These are phyloP conservation scores for Spodoptera picta DNA, from an alignment of 2,888 invertebrate species.

Conservation along the genomic window DNA sequence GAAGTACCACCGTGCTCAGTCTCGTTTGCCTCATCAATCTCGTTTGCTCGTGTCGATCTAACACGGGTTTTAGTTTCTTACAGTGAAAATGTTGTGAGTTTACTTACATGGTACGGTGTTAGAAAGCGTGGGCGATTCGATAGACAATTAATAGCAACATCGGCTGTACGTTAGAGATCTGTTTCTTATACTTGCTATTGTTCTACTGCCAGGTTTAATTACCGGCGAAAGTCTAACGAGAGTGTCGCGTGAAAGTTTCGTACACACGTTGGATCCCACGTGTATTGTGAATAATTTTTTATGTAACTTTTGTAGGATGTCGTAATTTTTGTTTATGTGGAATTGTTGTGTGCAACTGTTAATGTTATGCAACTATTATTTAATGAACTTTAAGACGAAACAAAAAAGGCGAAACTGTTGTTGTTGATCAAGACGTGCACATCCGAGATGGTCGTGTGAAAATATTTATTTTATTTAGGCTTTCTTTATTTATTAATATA, in stretches of 20 bases:
- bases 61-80: slow-evolving; percentile 55
- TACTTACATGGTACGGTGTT: slow-evolving; percentile 72
- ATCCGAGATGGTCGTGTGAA: slow-evolving; percentile 25
- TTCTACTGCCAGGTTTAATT: slow-evolving; percentile 84
- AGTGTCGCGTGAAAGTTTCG: slow-evolving; percentile 81
- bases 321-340: slow-evolving; percentile 70
- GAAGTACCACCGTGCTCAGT: slow-evolving; percentile 58
- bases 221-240: slow-evolving; percentile 86
- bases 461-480: slow-evolving; percentile 31
- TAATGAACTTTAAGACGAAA: slow-evolving; percentile 44
- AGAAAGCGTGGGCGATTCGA: slow-evolving; percentile 86
- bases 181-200: slow-evolving; percentile 83
- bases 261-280: slow-evolving; percentile 72
- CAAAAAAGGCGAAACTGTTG: slow-evolving; percentile 37
- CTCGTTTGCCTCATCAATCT: slow-evolving; percentile 52
- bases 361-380: slow-evolving; percentile 66
- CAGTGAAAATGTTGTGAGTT: slow-evolving; percentile 70
- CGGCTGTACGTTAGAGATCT: slow-evolving; percentile 77
- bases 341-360: slow-evolving; percentile 62
- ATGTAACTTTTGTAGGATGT: slow-evolving; percentile 66
- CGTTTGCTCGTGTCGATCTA: slow-evolving; percentile 48
- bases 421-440: slow-evolving; percentile 22
- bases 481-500: slow-evolving; percentile 33
- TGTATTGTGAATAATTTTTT: slow-evolving; percentile 70
- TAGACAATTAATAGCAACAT: slow-evolving; percentile 84